Base-by-base conservation (phyloP, 2,888 invertebrate species). In the Glomeris marginata region DNA sequence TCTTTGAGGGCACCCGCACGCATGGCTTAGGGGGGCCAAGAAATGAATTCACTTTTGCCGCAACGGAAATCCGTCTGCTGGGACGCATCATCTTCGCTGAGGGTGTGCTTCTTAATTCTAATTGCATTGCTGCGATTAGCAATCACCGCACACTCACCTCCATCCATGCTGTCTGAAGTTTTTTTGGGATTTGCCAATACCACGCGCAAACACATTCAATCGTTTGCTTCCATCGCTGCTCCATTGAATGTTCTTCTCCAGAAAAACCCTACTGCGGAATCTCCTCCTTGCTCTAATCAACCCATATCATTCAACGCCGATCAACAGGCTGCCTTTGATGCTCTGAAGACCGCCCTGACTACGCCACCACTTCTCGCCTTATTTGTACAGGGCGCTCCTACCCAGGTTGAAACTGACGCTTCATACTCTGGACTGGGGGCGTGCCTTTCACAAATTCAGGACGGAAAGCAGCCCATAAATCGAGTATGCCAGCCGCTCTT, bases 401-500 rank as follows among this genome's bases (percentile, higher is more conserved):
- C 46, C 1, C 5, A 16, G 1, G 38, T 38, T 11, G 37, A 38
- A 22, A 38, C 38, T 1, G 51, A 51, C 18, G 47, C 51, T 1
- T 42, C 22, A 1, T 22, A 47, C 11, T 36, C 41, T 5, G 47
- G 41, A 2, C 28, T 51, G 16, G 47, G 47, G 11, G 47, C 51
- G 13, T n/a, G 13, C 8, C 18, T 51, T 3, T 47, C 33, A 1
- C 51, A 51, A 16, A 4, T 2, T 2, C 51, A 47, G 18, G 2
- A 41, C 1, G 42, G 47, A n/a, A 35, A 33, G 2, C 11, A 21
- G 1, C 33, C 13, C 4, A 22, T 18, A 6, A n/a, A 36, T 47
- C 21, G 43, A 33, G n/a, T 42, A 36, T 16, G 47, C 42, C 2
- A 51, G 51, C 42, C 41, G 36, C 5, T 13, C 28, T 1, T 16